These are phyloP conservation scores for Carassius carassius DNA, from an alignment of 2,113 vertebrate species.

Conservation along the genomic window DNA sequence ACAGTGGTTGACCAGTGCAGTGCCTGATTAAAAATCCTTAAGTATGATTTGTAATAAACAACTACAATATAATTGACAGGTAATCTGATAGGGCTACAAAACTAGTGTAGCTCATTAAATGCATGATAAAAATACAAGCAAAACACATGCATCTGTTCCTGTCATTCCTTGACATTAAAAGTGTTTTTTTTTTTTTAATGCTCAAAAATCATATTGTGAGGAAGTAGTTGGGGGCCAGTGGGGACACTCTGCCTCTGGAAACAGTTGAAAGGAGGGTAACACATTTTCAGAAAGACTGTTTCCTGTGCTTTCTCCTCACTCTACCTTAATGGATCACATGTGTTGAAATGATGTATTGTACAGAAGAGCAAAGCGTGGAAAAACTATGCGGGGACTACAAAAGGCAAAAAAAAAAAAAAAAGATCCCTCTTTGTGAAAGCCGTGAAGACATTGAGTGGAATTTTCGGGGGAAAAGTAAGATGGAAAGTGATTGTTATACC, in stretches of 20 bases:
- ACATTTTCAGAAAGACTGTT: conserved; percentile 63
- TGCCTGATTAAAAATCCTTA: background rate
- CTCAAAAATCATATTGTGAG: conserved; percentile 50
- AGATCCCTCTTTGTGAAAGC: conserved; percentile 3
- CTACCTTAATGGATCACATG: conserved; percentile 75
- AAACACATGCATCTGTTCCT: background rate
- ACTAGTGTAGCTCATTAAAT: background rate
- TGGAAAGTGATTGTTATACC: conserved; percentile 74
- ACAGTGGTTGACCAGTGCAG: background rate
- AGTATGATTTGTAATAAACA: background rate
- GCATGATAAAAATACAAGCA: background rate
- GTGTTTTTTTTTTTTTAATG: conserved; percentile 37
- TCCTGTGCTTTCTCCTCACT: conserved; percentile 69
- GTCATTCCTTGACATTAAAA: conserved; percentile 30
- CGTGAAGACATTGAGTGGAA: conserved; percentile 26
- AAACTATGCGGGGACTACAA: conserved; percentile 41
- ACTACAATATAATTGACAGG: background rate
- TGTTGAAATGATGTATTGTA: conserved; percentile 63
- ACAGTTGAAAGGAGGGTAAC: conserved; percentile 65
- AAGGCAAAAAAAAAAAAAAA: conserved; percentile 36
- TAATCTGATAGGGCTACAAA: background rate
- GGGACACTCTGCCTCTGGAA: conserved; percentile 60
- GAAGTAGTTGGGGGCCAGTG: conserved; percentile 46
- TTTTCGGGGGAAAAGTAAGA: conserved; percentile 56
- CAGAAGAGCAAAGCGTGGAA: conserved; percentile 55